phyloP scores from a whole-genome alignment of 2,888 invertebrate genomes.

The Ochropacha duplaris region DNA sequence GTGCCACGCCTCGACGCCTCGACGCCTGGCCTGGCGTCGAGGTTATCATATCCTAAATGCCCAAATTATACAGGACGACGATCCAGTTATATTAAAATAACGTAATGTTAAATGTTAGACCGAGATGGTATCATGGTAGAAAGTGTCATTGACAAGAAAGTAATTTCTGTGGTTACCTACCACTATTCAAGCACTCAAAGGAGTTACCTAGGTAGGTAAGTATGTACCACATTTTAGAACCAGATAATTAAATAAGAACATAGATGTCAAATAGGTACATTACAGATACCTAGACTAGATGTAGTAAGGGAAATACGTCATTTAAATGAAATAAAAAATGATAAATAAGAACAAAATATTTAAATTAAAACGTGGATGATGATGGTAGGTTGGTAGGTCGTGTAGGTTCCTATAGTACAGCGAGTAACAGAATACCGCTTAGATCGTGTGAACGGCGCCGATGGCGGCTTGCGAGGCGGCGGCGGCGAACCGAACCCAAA shows the following conservation, averaged over 20 bases:
- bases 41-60: slow-evolving; percentile 16
- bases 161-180: too few relatives aligned
- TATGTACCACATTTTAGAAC: too few relatives aligned
- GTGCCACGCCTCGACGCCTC: slow-evolving; percentile 70
- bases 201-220: too few relatives aligned
- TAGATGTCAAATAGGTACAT: too few relatives aligned
- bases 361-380: not conserved
- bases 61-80: not conserved
- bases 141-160: too few relatives aligned
- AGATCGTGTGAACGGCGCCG: slow-evolving; percentile 54
- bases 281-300: too few relatives aligned
- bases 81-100: not conserved
- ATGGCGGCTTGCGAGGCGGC: slow-evolving; percentile 35
- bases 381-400: slow-evolving; percentile 8
- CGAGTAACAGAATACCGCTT: slow-evolving; percentile 29
- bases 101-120: too few relatives aligned
- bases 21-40: slow-evolving; percentile 48
- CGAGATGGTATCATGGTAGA: too few relatives aligned
- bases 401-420: too few relatives aligned
- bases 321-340: not conserved
- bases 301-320: too few relatives aligned
- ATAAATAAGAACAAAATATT: not conserved
- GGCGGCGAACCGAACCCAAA: slow-evolving; percentile 69
- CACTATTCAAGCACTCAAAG: too few relatives aligned
- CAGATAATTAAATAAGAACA: too few relatives aligned